Base-by-base conservation (phyloP, 2,797 vertebrate species). In the Orestias chungarensis region DNA sequence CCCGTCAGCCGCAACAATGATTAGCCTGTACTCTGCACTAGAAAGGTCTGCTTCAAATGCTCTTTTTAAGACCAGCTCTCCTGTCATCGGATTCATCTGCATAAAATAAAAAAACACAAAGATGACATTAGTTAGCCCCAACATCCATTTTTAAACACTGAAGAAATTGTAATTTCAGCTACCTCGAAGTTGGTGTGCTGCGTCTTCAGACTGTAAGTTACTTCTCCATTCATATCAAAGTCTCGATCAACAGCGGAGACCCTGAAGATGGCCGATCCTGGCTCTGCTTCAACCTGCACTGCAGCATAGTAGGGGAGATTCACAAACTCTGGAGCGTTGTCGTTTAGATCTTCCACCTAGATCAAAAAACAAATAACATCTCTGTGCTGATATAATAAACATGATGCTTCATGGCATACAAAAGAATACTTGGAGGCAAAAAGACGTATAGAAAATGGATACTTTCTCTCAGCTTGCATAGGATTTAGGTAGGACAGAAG, bases 231-330 rank as follows among this genome's bases (percentile, higher is more conserved):
- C 74, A 86, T 84, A 35, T 95, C 96, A 9, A 83, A 78, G 73
- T 99, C 98, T 84, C 86, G 91, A 90, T 99, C 98, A 1, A 94
- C 81, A n/a, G 98, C 96, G 1, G 95, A 95, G 6, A 98, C 96
- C 18, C 20, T 89, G 54, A 94, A 96, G 87, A 99, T 94, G 46
- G 94, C 64, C 0, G 95, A 95, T 46, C 96, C 97, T 23, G 93
- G 93, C 59, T 94, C 89, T 0, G 96, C 94, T 52, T 99, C 97
- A 80, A 97, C 95, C 83, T 96, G 96, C 71, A 97, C 95, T 1
- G 94, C 91, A 23, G 98, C 97, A 1, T 99, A 99, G 92, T 99
- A 99, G 0, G 98, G 98, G 74, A 99, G 95, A 88, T 94, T 94
- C 59, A 97, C 93, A 88, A 99, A 99, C 89, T 96, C 90, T 0